Base-by-base conservation (phyloP, 2,113 vertebrate genomes). In the Catharus bicknelli region DNA sequence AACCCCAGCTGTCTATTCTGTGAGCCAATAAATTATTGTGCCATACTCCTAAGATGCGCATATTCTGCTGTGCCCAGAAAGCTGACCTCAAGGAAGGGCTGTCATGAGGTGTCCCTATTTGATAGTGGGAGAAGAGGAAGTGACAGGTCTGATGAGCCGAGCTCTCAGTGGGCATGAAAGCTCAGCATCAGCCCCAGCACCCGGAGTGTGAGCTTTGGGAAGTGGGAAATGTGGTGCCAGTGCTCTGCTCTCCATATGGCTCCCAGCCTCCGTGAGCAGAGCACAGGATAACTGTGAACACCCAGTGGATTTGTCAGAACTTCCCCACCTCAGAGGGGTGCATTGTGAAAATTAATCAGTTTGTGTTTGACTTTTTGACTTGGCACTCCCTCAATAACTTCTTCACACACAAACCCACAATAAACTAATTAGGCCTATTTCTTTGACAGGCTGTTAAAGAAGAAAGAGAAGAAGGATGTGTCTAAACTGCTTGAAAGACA, bases 291-390 rank as follows among this genome's bases (percentile, higher is more conserved):
- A 91, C 94, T 96, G 90, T 86, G 95, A 96, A 95, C 94, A 95
- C 87, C 82, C 95, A 83, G 91, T 70, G 88, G 93, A 95, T 90
- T 95, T 95, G 96, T 96, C 91, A 96, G 94, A 96, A 90, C 93
- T 95, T 96, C 93, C 91, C 95, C 96, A 96, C 78, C 93, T 96
- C 94, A 93, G 95, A 96, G 94, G 91, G 95, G 96, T 95, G 95
- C 95, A 95, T 94, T 95, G 95, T 96, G 96, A 94, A 96, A 96
- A 96, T 96, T 96, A 96, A 96, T 96, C 96, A 95, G 94, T 96
- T 96, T 95, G 93, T 96, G 96, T 96, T 96, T 96, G 91, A 96
- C 95, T 96, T 96, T 94, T 95, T 90, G 89, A 86, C 86, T 93
- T 95, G 91, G 83, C 83, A 0, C 55, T 91, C 74, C 74, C 91